Evolutionary conservation across 2,888 invertebrate genomes (phyloP).

Genomic region (Andricus quercusramuli): DNA sequence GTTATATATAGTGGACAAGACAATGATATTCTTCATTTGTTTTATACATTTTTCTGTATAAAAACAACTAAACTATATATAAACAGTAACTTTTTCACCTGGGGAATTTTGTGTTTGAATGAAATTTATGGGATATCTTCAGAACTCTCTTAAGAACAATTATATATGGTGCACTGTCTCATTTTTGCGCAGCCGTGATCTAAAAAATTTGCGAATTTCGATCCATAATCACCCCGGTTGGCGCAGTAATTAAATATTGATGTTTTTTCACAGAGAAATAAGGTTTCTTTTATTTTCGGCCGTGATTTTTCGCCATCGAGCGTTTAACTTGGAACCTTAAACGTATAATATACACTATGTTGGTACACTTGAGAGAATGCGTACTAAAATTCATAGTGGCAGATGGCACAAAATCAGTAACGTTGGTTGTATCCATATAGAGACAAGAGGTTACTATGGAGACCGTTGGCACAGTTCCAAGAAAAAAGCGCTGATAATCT

Average conservation of each 20-base stretch:
- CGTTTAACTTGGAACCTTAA: background rate
- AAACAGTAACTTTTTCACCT: no score
- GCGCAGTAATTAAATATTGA: background rate
- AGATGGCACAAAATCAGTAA: conserved; percentile 60
- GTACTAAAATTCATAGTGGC: conserved; percentile 37
- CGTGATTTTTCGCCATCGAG: background rate
- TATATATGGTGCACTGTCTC: no score
- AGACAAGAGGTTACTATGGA: conserved; percentile 67
- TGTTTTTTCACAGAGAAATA: background rate
- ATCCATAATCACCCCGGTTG: no score
- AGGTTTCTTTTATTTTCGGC: background rate
- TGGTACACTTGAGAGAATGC: conserved; percentile 40
- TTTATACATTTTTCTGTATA: no score
- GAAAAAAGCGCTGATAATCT: conserved; percentile 71
- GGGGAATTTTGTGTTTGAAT: no score
- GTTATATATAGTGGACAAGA: no score
- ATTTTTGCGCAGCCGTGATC: no score
- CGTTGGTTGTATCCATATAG: conserved; percentile 60
- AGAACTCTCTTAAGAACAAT: no score
- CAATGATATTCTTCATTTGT: no score
- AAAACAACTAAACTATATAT: no score
- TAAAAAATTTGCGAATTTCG: no score
- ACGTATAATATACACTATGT: background rate
- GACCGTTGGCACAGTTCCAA: conserved; percentile 72
- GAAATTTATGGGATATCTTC: no score